Evolutionary conservation across 2,797 vertebrate genomes (phyloP).

Genomic region (Chaetodon trifasciatus): DNA sequence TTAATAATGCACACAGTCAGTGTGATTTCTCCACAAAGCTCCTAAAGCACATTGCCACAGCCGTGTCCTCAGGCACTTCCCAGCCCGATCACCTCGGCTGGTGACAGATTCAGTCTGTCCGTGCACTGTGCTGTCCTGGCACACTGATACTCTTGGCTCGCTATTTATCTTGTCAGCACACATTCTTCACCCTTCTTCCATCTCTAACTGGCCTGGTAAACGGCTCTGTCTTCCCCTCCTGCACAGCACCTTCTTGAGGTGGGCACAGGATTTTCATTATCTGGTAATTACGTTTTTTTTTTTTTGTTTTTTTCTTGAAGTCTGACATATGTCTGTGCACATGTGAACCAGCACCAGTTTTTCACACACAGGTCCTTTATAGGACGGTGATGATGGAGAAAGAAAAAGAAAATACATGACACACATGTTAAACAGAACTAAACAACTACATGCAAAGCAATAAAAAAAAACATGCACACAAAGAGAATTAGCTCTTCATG

Average conservation of each 20-base stretch:
- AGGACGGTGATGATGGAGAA: too few relatives aligned
- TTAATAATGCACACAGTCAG: conserved; percentile 25
- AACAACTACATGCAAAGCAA: not conserved
- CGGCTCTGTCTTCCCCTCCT: not conserved
- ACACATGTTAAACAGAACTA: too few relatives aligned
- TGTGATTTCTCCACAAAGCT: conserved; percentile 29
- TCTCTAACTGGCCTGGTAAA: conserved; percentile 6
- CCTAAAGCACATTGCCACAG: conserved; percentile 19
- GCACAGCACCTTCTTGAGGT: not conserved
- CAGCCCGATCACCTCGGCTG: conserved; percentile 22
- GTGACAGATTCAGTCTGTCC: conserved; percentile 55
- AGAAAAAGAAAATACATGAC: not conserved
- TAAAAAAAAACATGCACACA: not conserved
- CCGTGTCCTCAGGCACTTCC: conserved; percentile 29
- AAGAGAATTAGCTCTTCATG: not conserved
- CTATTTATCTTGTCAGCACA: conserved; percentile 57
- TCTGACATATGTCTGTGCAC: too few relatives aligned
- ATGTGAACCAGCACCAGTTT: too few relatives aligned
- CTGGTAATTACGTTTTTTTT: too few relatives aligned
- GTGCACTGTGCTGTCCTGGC: conserved; percentile 6
- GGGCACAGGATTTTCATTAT: not conserved
- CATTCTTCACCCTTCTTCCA: conserved; percentile 33
- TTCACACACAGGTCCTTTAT: too few relatives aligned
- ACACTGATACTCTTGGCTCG: conserved; percentile 6
- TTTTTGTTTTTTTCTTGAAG: too few relatives aligned